Evolutionary conservation across 1,140 invertebrate species (phyloP).

Genomic region (Hestina assimilis): DNA sequence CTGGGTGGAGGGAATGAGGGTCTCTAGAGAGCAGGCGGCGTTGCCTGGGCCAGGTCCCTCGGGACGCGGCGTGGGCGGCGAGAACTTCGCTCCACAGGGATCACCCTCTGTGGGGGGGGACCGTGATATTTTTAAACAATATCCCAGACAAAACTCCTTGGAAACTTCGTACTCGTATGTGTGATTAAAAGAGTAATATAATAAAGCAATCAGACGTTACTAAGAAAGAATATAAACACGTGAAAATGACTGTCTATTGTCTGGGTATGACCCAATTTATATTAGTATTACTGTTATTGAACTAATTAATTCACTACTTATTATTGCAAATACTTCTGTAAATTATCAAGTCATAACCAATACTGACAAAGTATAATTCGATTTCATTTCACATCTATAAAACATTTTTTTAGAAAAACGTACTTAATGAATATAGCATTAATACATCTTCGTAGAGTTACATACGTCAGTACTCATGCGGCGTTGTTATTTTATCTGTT

Average conservation of each 20-base stretch:
- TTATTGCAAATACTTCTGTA: too few species aligned
- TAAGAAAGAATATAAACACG: too few species aligned
- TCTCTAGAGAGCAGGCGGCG: conserved; percentile 62
- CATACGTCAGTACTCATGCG: conserved; percentile 23
- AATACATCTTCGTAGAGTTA: conserved; percentile 26
- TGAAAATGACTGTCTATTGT: too few species aligned
- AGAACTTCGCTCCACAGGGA: conserved; percentile 69
- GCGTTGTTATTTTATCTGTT: conserved; percentile 49
- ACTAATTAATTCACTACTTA: too few species aligned
- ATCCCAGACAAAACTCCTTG: conserved; percentile 39
- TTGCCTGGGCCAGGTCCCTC: conserved; percentile 59
- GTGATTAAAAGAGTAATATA: conserved; percentile 8
- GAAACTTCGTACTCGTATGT: conserved; percentile 18
- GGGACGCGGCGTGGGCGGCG: conserved; percentile 64
- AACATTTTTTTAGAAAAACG: conserved; percentile 9
- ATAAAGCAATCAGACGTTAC: not conserved
- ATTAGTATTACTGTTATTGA: too few species aligned
- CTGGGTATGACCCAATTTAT: too few species aligned
- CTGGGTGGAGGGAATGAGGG: conserved; percentile 39
- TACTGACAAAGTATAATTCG: too few species aligned
- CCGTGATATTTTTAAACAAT: conserved; percentile 73
- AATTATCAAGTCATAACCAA: too few species aligned
- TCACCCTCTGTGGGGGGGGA: conserved; percentile 46
- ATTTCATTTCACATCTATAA: too few species aligned
- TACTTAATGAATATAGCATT: conserved; percentile 22